These are phyloP conservation scores for Alentia gelatinosa DNA, from an alignment of 2,888 invertebrate species.

Conservation along the genomic window DNA sequence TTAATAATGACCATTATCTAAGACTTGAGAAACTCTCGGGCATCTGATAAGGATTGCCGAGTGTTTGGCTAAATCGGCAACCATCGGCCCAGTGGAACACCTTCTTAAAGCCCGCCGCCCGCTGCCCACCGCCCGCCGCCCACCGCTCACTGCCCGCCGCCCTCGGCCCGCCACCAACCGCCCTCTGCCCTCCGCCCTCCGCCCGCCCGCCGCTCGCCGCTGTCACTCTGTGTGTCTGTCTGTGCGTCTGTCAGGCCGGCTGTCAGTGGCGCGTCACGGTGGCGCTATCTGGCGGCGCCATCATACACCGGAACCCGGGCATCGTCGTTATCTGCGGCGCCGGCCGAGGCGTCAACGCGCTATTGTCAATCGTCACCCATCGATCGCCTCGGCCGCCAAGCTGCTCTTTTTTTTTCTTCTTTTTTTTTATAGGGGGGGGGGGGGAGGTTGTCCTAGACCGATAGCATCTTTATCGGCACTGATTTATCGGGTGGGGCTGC, in stretches of 20 bases:
- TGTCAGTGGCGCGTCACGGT: no score
- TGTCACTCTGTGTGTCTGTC: neutral
- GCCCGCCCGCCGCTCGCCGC: neutral
- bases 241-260: neutral
- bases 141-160: no score
- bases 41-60: no score
- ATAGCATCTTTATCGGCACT: conserved; percentile 28
- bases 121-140: no score
- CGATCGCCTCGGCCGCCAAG: neutral
- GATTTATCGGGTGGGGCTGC: neutral
- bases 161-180: no score
- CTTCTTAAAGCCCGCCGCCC: no score
- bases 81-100: no score
- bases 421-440: no score
- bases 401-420: conserved; percentile 6
- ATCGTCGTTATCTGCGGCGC: neutral
- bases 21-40: no score
- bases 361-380: conserved; percentile 22
- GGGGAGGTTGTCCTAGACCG: neutral
- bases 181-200: no score
- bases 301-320: neutral
- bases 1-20: no score
- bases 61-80: no score
- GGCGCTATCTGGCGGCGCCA: neutral
- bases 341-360: neutral